Percentiles rank a stretch among this genome's conserved stretches.
phyloP scores from a whole-genome alignment of 2,113 vertebrate genomes.

The Mirza zaza region DNA sequence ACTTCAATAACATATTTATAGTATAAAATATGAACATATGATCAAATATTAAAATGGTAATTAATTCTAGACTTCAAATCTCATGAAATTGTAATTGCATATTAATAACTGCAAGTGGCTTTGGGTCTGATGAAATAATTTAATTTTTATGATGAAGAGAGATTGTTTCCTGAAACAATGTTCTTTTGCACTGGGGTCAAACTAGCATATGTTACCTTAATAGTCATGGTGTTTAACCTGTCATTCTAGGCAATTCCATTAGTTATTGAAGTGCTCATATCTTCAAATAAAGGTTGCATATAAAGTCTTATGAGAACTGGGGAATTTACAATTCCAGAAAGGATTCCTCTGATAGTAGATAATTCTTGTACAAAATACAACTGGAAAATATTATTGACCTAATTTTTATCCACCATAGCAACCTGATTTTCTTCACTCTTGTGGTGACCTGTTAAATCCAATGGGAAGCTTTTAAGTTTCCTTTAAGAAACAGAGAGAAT shows the following conservation, averaged over 20 bases:
- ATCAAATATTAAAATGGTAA: slow-evolving; percentile 74
- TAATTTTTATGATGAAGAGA: neutral
- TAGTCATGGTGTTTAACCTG: neutral
- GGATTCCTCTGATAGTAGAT: neutral
- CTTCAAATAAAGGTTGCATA: neutral
- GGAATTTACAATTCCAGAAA: neutral
- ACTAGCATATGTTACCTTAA: neutral
- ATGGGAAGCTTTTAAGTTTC: neutral
- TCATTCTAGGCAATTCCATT: neutral
- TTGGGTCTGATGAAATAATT: slow-evolving; percentile 62
- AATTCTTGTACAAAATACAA: neutral
- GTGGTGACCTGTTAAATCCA: neutral
- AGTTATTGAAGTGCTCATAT: neutral
- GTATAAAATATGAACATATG: slow-evolving; percentile 53
- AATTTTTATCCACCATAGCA: neutral
- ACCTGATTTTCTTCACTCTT: neutral
- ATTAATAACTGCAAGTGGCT: slow-evolving; percentile 56
- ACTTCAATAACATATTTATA: slow-evolving; percentile 47
- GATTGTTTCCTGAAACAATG: slow-evolving; percentile 27
- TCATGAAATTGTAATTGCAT: slow-evolving; percentile 69
- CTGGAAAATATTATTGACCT: neutral
- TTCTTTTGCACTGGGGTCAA: neutral
- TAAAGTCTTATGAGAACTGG: neutral
- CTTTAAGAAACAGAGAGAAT: neutral
- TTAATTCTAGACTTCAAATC: slow-evolving; percentile 72